Percentiles rank a stretch among this genome's conserved stretches.
Evolutionary conservation across 2,797 vertebrate species (phyloP).

Genomic region (Sebastes iracundus): DNA sequence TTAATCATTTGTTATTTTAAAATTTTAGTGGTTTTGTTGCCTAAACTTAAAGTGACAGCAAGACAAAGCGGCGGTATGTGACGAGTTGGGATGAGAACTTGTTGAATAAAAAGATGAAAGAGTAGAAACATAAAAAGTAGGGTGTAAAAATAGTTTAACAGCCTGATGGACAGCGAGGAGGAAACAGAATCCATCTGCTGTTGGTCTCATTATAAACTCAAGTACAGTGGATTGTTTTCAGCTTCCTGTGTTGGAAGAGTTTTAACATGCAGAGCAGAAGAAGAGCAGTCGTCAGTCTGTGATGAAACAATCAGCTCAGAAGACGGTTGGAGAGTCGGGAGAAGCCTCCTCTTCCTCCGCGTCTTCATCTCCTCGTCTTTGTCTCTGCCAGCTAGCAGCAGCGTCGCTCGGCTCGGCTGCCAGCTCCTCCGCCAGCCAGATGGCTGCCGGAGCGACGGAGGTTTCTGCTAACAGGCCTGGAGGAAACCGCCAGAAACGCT

Average conservation of each 20-base stretch:
- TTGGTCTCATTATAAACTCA: not conserved
- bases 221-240: not conserved
- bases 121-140: too few species aligned
- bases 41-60: too few species aligned
- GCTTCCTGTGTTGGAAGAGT: slow-evolving; percentile 5
- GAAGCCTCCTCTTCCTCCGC: slow-evolving; percentile 8
- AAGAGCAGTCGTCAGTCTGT: not conserved
- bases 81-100: too few species aligned
- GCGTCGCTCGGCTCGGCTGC: not conserved
- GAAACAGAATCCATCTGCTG: slow-evolving; percentile 15
- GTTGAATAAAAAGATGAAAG: too few species aligned
- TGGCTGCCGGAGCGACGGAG: slow-evolving; percentile 12
- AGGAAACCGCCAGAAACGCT: not conserved
- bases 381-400: slow-evolving; percentile 30
- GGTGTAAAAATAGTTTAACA: too few species aligned
- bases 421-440: slow-evolving; percentile 35
- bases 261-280: slow-evolving; percentile 3
- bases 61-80: too few species aligned
- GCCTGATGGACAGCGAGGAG: not conserved
- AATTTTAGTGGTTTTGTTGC: too few species aligned
- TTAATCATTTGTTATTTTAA: too few species aligned
- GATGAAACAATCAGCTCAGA: slow-evolving; percentile 43
- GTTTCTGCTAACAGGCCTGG: not conserved
- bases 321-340: not conserved
- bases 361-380: not conserved